Evolutionary conservation across 2,113 vertebrate species (phyloP), one percentile per base, ranked within the genome.

Genomic region (Bambusicola thoracicus): DNA sequence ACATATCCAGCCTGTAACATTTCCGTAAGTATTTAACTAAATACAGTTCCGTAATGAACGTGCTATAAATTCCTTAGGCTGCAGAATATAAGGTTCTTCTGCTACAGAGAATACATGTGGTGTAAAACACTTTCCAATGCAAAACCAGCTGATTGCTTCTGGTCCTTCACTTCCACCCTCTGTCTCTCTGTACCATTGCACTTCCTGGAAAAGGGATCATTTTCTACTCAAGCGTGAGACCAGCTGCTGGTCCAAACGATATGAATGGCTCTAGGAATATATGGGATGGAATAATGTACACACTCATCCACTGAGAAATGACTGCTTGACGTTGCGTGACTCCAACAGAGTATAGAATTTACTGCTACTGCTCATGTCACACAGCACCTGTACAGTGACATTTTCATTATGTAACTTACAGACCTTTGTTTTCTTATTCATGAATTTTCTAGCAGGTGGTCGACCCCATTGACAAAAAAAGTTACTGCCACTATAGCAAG

Each of bases 31-130:
- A 44, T 56, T 89, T 75, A 63, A 43, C 78, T 94, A 91, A 94
- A 81, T 83, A 67, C 85, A 63, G 62, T 61, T 83, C 91, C 77
- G 87, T 85, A 95, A 90, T 67, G 68, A 90, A 69, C 5, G 25
- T 79, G 65, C 56, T 91, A 44, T 75, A 88, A 93, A 93, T 83
- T 94, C 75, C 76, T 94, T 61, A 67, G 72, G 65, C 73, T 80
- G 89, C 75, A 87, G 49, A 74, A 53, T 74, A 70, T 65, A 56
- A 81, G 16, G 19, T 68, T 96, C 79, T 81, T 85, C 65, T 75
- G 53, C 92, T 91, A 0, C 12, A 40, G 72, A 27, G 86, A 84
- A 89, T 76, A 16, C 78, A 85, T 75, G 43, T 53, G 25, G 58
- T 19, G 68, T 38, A 69, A 95, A 95, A 90, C 0, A 1, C 65